Conservation (phyloP, 2,797 vertebrate species). For the Simalia tracyae region DNA sequence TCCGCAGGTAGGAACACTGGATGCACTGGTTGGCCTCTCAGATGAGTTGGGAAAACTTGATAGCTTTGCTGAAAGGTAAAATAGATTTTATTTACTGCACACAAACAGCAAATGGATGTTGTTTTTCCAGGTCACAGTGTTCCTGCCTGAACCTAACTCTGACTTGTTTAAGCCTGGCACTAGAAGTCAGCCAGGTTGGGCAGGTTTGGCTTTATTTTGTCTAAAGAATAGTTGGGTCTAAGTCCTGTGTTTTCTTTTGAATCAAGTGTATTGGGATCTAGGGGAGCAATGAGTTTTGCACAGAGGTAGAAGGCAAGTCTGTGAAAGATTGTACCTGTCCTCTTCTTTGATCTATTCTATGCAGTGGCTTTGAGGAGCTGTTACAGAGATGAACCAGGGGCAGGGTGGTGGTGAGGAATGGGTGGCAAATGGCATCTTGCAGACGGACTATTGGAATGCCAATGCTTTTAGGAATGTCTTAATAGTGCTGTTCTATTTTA, state of each 20-base stretch:
- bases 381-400: neutral
- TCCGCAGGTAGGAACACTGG: conserved; percentile 90
- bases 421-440: neutral
- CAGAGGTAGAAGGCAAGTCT: neutral
- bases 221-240: neutral
- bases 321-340: neutral
- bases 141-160: conserved; percentile 56
- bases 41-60: conserved; percentile 91
- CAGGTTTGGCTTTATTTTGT: conserved; percentile 11
- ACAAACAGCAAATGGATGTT: conserved; percentile 64
- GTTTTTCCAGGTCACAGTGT: conserved; percentile 62
- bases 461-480: conserved; percentile 13
- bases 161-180: conserved; percentile 36
- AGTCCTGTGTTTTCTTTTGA: conserved; percentile 16
- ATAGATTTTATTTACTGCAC: conserved; percentile 74
- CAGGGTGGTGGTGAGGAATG: neutral
- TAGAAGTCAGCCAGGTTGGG: conserved; percentile 21
- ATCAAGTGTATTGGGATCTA: neutral
- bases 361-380: neutral
- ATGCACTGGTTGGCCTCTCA: conserved; percentile 88
- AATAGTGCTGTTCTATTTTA: neutral
- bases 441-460: neutral
- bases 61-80: conserved; percentile 89
- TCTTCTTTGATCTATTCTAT: neutral
- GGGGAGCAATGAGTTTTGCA: neutral